Evolutionary conservation across 2,888 invertebrate genomes (phyloP).

Genomic region (Drosophila kanekoi): DNA sequence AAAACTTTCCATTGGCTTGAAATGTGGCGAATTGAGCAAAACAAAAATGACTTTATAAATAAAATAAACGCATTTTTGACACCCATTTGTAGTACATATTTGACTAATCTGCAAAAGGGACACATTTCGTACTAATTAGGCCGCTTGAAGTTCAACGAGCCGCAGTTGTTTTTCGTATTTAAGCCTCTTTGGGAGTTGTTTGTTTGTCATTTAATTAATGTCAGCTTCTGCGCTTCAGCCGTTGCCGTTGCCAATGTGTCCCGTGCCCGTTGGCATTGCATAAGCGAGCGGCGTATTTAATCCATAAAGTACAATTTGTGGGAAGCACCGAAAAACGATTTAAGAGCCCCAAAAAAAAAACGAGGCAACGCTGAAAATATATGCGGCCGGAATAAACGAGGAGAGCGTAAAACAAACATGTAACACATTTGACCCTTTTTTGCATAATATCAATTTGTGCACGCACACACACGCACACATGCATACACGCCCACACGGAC

Average conservation of each 20-base stretch:
- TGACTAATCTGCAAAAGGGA: slow-evolving; percentile 40
- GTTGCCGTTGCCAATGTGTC: not conserved
- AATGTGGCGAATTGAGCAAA: slow-evolving; percentile 3
- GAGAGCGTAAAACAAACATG: slow-evolving; percentile 40
- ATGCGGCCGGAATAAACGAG: slow-evolving; percentile 26
- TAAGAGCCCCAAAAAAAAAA: not conserved
- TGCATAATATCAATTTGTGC: slow-evolving; percentile 56
- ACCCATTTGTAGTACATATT: slow-evolving; percentile 4
- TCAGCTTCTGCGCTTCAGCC: slow-evolving; percentile 32
- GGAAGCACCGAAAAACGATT: slow-evolving; percentile 22
- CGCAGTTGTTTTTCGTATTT: slow-evolving; percentile 29
- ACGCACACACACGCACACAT: slow-evolving; percentile 2
- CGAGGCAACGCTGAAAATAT: slow-evolving; percentile 6
- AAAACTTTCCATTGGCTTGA: not conserved
- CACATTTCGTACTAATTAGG: slow-evolving; percentile 36
- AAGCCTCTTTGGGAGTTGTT: slow-evolving; percentile 26
- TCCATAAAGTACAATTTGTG: slow-evolving; percentile 74
- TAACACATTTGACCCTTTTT: slow-evolving; percentile 72
- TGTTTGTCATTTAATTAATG: slow-evolving; percentile 64
- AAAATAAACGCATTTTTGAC: slow-evolving; percentile 12
- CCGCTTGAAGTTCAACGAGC: slow-evolving; percentile 29
- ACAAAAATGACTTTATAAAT: slow-evolving; percentile 9
- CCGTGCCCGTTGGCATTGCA: slow-evolving; percentile 42
- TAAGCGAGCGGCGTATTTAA: slow-evolving; percentile 62
- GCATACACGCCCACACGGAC: not conserved